phyloP scores from a whole-genome alignment of 2,888 invertebrate genomes.

The Drosophila paramelanica region DNA sequence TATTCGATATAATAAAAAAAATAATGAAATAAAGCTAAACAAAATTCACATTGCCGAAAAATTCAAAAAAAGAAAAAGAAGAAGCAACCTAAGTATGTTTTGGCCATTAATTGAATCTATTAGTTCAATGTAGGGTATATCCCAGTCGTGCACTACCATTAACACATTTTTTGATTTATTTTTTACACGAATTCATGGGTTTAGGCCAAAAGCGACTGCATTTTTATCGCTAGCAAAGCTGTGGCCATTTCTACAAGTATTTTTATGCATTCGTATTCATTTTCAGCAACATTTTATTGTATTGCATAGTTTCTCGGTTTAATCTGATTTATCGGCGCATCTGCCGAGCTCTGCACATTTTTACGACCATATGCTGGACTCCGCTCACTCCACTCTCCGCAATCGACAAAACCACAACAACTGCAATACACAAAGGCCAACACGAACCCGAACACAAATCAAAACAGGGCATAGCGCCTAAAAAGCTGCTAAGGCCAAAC shows the following conservation, averaged over 20 bases:
- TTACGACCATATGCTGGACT: conserved; percentile 73
- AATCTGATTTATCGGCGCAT: conserved; percentile 72
- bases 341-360: conserved; percentile 69
- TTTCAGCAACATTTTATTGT: conserved; percentile 33
- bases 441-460: conserved; percentile 67
- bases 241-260: conserved; percentile 32
- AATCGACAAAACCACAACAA: conserved; percentile 45
- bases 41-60: too few species aligned
- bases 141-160: neutral
- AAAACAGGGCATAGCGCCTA: conserved; percentile 73
- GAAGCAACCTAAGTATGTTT: too few species aligned
- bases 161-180: neutral
- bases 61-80: too few species aligned
- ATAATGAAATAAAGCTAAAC: conserved; percentile 20
- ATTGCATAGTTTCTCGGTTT: conserved; percentile 48
- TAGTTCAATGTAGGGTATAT: neutral
- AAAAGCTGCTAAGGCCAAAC: conserved; percentile 68
- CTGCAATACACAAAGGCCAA: conserved; percentile 45
- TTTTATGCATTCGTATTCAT: conserved; percentile 50
- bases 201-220: conserved; percentile 9
- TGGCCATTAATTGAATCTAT: too few species aligned
- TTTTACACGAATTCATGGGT: conserved; percentile 3
- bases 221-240: conserved; percentile 33
- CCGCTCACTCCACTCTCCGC: conserved; percentile 4
- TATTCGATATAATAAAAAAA: conserved; percentile 14